Conservation (phyloP, 2,797 vertebrate species). For the Scolopax bukidnonensis region DNA sequence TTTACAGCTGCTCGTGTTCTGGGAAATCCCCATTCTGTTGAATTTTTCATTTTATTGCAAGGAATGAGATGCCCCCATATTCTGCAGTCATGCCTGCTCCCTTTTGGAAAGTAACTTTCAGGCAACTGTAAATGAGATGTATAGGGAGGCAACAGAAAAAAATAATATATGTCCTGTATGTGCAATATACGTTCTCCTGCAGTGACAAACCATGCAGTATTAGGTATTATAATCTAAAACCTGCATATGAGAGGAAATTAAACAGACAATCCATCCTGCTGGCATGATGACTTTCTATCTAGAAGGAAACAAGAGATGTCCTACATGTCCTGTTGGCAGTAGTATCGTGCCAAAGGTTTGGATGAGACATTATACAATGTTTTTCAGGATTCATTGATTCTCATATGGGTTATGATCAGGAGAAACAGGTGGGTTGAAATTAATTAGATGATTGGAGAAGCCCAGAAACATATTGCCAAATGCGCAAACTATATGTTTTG, state of each 20-base stretch:
- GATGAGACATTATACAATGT: neutral
- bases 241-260: neutral
- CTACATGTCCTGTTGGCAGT: neutral
- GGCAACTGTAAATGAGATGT: neutral
- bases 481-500: neutral
- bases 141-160: neutral
- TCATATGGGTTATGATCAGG: neutral
- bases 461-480: neutral
- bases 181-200: neutral
- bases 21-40: neutral
- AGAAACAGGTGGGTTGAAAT: conserved; percentile 9
- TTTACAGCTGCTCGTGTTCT: neutral
- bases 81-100: neutral
- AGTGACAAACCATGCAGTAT: neutral
- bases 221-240: neutral
- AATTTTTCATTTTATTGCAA: neutral
- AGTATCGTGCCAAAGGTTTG: neutral
- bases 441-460: neutral
- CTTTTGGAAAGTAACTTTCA: neutral
- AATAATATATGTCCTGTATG: neutral
- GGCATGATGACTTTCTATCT: neutral
- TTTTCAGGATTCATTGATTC: neutral
- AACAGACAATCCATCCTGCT: neutral
- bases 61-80: neutral
- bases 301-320: neutral